A percentile compares a stretch with the other conserved stretches of the same genome.
These are phyloP conservation scores for Trichopria drosophilae DNA, from an alignment of 2,888 invertebrate species.

Conservation along the genomic window DNA sequence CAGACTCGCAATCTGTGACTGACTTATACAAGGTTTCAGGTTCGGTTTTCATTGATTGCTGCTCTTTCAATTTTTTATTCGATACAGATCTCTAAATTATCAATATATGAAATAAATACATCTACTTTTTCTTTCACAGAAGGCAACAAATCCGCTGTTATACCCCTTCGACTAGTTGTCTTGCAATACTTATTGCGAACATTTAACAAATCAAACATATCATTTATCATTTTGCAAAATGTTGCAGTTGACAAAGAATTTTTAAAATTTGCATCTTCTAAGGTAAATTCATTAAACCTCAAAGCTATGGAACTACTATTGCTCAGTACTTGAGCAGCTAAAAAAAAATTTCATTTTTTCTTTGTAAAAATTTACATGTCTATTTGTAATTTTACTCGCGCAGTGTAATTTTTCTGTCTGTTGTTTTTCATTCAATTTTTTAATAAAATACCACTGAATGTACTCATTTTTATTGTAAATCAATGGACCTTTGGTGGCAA, in stretches of 20 bases:
- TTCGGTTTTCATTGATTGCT: neutral
- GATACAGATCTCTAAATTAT: conserved; percentile 12
- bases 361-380: conserved; percentile 32
- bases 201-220: conserved; percentile 20
- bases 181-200: conserved; percentile 16
- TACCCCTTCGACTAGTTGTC: conserved; percentile 5
- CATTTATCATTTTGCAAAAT: conserved; percentile 26
- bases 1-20: conserved; percentile 5
- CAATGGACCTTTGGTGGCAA: conserved; percentile 26
- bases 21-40: conserved; percentile 2
- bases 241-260: conserved; percentile 21
- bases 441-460: conserved; percentile 36
- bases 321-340: conserved; percentile 39
- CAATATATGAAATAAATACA: conserved; percentile 10
- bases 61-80: neutral
- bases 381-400: conserved; percentile 35
- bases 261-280: conserved; percentile 21
- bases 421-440: conserved; percentile 36
- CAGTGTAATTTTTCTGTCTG: conserved; percentile 35
- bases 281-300: conserved; percentile 21
- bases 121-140: conserved; percentile 10
- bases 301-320: conserved; percentile 35
- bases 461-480: conserved; percentile 22
- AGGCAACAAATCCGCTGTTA: conserved; percentile 1
- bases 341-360: conserved; percentile 40